These are phyloP conservation scores for Actinia equina DNA, from an alignment of 64 coral and sea anemone species.

Conservation along the genomic window DNA sequence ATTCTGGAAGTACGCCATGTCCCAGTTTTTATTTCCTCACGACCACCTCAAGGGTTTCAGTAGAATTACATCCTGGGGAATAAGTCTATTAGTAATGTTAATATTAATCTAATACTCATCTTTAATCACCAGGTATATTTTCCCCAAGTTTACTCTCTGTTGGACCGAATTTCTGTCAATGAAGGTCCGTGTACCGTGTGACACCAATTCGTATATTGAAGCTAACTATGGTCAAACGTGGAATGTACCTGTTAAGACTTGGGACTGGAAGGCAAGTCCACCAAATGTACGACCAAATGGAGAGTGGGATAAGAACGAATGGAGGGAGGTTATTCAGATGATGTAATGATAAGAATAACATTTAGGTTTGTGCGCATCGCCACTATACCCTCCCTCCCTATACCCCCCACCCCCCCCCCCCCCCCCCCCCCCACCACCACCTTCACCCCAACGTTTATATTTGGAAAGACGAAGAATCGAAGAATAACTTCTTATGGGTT, in stretches of 20 bases:
- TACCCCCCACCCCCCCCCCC: too few relatives aligned
- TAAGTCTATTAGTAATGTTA: not conserved
- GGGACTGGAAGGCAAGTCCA: conserved; percentile 98
- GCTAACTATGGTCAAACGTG: conserved; percentile 88
- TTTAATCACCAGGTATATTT: conserved; percentile 68
- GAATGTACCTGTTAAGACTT: conserved; percentile 81
- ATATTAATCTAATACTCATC: not conserved
- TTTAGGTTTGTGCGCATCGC: not conserved
- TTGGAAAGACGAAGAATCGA: too few relatives aligned
- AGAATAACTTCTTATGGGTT: not conserved
- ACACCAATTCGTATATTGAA: conserved; percentile 74
- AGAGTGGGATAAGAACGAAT: conserved; percentile 83
- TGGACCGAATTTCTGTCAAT: conserved; percentile 88
- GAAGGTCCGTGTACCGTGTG: conserved; percentile 84
- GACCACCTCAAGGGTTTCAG: too few relatives aligned
- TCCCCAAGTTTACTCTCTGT: conserved; percentile 94
- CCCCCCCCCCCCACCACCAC: too few relatives aligned
- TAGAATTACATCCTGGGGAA: too few relatives aligned
- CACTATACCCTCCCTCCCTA: too few relatives aligned
- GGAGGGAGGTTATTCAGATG: conserved; percentile 83
- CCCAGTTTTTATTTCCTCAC: too few relatives aligned
- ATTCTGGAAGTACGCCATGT: too few relatives aligned
- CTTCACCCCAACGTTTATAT: not conserved
- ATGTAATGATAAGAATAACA: not conserved
- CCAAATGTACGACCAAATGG: conserved; percentile 92